Percentiles rank a stretch among this genome's conserved stretches.
phyloP scores from a whole-genome alignment of 2,888 invertebrate species.

The Chironomus riparius region DNA sequence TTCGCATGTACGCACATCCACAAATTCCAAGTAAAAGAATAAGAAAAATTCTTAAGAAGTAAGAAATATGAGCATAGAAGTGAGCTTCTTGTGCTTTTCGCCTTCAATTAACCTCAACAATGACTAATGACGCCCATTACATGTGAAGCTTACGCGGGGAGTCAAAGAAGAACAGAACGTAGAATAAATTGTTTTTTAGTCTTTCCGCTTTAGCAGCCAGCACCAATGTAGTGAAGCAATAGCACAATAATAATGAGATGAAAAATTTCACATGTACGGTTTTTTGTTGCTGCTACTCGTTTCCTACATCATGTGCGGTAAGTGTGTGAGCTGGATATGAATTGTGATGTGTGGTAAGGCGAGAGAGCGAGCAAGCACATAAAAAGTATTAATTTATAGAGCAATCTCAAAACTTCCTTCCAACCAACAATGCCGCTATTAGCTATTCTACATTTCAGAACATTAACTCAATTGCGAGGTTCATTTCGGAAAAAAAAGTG shows the following conservation, averaged over 20 bases:
- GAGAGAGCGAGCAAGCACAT: background rate
- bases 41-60: too few relatives aligned
- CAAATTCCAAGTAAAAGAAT: too few relatives aligned
- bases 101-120: constrained; percentile 23
- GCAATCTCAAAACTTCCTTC: too few relatives aligned
- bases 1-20: too few relatives aligned
- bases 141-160: background rate
- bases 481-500: too few relatives aligned
- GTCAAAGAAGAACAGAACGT: background rate
- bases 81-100: background rate
- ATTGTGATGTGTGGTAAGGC: background rate
- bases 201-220: background rate
- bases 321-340: background rate
- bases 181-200: background rate
- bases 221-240: background rate
- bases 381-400: too few relatives aligned
- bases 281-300: background rate
- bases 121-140: constrained; percentile 14
- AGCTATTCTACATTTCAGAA: constrained; percentile 10
- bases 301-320: background rate
- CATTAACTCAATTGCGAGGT: background rate
- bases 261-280: background rate
- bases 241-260: background rate
- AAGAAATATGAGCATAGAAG: background rate
- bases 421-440: background rate